These are phyloP conservation scores for Drosophila sordidula DNA, from an alignment of 2,888 invertebrate species.

Conservation along the genomic window DNA sequence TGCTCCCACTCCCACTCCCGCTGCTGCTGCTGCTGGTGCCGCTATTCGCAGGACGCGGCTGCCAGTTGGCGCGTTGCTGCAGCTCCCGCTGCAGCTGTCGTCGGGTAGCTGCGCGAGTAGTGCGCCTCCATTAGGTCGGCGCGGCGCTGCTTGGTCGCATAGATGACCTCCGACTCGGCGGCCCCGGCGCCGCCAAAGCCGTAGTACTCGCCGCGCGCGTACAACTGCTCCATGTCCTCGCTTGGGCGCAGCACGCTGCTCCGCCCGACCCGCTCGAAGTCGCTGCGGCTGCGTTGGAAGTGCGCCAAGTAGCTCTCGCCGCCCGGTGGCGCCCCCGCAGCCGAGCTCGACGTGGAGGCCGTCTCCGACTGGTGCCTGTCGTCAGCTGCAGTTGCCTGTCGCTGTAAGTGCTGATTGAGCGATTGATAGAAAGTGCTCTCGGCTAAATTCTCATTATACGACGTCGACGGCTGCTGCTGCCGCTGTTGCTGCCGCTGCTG, in stretches of 20 bases:
- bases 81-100: slow-evolving; percentile 24
- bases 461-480: slow-evolving; percentile 26
- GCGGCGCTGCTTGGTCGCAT: slow-evolving; percentile 49
- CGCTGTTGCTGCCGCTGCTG: slow-evolving; percentile 37
- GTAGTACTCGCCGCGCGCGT: slow-evolving; percentile 58
- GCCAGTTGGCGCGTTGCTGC: slow-evolving; percentile 10
- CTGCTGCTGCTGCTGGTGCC: slow-evolving; percentile 9
- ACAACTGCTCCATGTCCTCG: slow-evolving; percentile 32
- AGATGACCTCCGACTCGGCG: slow-evolving; percentile 34
- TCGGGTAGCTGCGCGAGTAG: slow-evolving; percentile 54
- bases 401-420: slow-evolving; percentile 79
- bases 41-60: slow-evolving; percentile 27
- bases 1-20: slow-evolving; percentile 4
- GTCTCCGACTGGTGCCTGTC: slow-evolving; percentile 31
- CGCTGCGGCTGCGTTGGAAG: slow-evolving; percentile 70
- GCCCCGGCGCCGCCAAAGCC: slow-evolving; percentile 45
- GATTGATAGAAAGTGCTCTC: slow-evolving; percentile 83
- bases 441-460: slow-evolving; percentile 79
- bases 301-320: slow-evolving; percentile 83
- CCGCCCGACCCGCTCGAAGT: slow-evolving; percentile 44
- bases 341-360: slow-evolving; percentile 4
- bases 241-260: slow-evolving; percentile 19
- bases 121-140: slow-evolving; percentile 67
- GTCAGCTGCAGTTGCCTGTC: slow-evolving; percentile 56
- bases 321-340: slow-evolving; percentile 35